Base-by-base conservation (phyloP, 2,888 invertebrate genomes). In the Lasioglossum figueresi region DNA sequence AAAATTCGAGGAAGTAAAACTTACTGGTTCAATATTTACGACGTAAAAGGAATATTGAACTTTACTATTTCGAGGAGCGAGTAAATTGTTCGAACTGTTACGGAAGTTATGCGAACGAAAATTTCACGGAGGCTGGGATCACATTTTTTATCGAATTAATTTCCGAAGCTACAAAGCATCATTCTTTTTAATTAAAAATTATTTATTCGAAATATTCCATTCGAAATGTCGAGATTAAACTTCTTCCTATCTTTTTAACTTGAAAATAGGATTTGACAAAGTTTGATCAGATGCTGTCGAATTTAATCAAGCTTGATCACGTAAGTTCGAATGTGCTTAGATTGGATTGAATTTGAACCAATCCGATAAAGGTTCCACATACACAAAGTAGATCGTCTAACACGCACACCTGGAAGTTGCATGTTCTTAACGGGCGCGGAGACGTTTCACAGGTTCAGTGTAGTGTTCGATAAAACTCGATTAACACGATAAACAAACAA, bases 1-100 rank as follows among this genome's bases (percentile, higher is more conserved):
- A 48, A 66, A 76, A 16, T 48, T 45, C 23, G 31, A 19, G n/a
- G 34, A 45, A 68, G n/a, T 76, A 45, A 76, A 66, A 48, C 34
- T 68, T 66, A 34, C n/a, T n/a, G 45, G 14, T 43, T 43, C n/a
- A 40, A 71, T 71, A 71, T 43, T 71, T 43, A 27, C 40, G 40
- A n/a, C 3, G 34, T 68, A 34, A 68, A 23, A 43, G 23, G 74
- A 27, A 59, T 19, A 31, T 63, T 59, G n/a, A 40, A 76, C 59
- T 76, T 37, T 23, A 12, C 16, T 40, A 76, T 63, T 63, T 76
- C 31, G 31, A 43, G 23, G 43, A 76, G 31, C 34, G 31, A 45
- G 63, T 31, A 34, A 34, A 34, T 63, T 66, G 66, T 31, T 19
- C 19, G 8, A 56, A 12, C n/a, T 59, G 12, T 45, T 6, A 8